Evolutionary conservation across 2,113 vertebrate species (phyloP).

Genomic region (Osmerus mordax): DNA sequence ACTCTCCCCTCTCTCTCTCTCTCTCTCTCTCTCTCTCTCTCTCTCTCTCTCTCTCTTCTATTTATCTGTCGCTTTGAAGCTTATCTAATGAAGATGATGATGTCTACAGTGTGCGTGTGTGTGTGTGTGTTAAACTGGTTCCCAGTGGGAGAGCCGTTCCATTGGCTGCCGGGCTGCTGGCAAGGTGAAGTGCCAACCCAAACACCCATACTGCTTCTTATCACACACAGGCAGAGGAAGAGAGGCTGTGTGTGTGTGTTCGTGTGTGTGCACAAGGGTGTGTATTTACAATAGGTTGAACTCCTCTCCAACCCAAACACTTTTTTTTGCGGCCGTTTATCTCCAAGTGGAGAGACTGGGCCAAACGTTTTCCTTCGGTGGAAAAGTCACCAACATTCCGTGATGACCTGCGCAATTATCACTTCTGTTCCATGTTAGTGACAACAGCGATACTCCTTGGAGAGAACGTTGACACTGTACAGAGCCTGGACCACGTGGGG

Average conservation of each 20-base stretch:
- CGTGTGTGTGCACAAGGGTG: neutral
- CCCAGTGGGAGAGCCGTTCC: conserved; percentile 13
- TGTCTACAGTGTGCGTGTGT: conserved; percentile 1
- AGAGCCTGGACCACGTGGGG: no score
- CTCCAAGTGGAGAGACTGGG: no score
- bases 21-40: no score
- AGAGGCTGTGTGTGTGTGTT: neutral
- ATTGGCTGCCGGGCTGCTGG: conserved; percentile 3
- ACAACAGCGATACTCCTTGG: neutral
- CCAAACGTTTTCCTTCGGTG: no score
- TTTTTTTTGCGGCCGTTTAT: no score
- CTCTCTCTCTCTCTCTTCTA: neutral
- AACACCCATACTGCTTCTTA: conserved; percentile 32
- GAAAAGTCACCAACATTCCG: no score
- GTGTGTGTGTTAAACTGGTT: neutral
- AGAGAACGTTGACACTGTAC: no score
- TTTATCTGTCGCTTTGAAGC: no score
- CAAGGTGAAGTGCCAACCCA: conserved; percentile 7
- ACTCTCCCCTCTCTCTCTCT: no score
- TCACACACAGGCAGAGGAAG: conserved; percentile 14
- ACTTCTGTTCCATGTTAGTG: neutral
- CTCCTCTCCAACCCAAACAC: no score
- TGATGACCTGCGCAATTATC: conserved; percentile 2
- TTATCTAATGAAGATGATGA: neutral
- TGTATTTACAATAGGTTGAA: neutral